Evolutionary conservation across 2,797 vertebrate species (phyloP).

Genomic region (Parambassis ranga): DNA sequence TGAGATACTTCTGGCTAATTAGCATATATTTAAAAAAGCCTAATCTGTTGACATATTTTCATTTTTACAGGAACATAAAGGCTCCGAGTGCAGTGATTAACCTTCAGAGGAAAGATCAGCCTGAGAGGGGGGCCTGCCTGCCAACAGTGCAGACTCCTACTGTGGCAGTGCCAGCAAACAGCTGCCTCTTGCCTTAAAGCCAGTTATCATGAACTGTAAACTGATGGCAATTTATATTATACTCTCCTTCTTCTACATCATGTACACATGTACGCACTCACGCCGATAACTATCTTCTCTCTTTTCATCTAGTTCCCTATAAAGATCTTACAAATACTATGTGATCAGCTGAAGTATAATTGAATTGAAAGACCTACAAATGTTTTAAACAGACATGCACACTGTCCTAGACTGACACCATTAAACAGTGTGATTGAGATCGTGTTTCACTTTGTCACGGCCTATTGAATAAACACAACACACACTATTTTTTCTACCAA

Average conservation of each 20-base stretch:
- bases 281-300: neutral
- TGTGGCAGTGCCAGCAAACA: constrained; percentile 69
- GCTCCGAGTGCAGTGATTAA: constrained; percentile 77
- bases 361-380: neutral
- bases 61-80: constrained; percentile 51
- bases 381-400: neutral
- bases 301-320: neutral
- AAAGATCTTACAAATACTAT: neutral
- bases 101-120: constrained; percentile 83
- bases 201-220: constrained; percentile 23
- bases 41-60: constrained; percentile 40
- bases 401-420: too few species aligned
- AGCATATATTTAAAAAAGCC: constrained; percentile 31
- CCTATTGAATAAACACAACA: neutral
- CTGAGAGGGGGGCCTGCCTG: constrained; percentile 71
- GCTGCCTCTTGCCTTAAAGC: constrained; percentile 52
- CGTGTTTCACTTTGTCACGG: neutral
- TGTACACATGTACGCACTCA: neutral
- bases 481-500: neutral
- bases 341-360: neutral
- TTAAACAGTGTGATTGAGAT: neutral
- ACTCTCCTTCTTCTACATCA: neutral
- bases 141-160: constrained; percentile 70
- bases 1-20: constrained; percentile 6
- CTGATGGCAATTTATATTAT: constrained; percentile 24